These are phyloP conservation scores for Coelopa frigida DNA, from an alignment of 1,140 invertebrate genomes.

Conservation along the genomic window DNA sequence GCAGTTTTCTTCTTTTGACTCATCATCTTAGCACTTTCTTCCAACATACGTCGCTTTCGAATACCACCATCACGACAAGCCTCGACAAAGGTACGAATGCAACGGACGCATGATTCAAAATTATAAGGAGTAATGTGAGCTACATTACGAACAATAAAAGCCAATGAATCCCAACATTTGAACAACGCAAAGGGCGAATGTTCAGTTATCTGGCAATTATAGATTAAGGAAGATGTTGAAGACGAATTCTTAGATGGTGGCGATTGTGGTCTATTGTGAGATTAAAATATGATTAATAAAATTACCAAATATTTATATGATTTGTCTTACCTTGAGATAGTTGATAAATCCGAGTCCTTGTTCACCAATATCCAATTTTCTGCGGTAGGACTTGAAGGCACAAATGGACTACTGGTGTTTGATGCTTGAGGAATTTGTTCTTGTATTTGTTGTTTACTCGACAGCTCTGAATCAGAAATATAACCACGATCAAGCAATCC, in stretches of 20 bases:
- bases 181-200: conserved; percentile 76
- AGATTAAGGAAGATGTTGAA: conserved; percentile 40
- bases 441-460: conserved; percentile 6
- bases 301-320: too few relatives aligned
- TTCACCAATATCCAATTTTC: conserved; percentile 44
- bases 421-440: conserved; percentile 5
- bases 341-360: conserved; percentile 38
- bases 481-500: conserved; percentile 47
- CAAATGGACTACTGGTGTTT: conserved; percentile 10
- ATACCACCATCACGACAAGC: conserved; percentile 64
- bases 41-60: conserved; percentile 27
- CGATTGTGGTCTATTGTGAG: conserved; percentile 27
- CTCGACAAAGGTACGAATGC: conserved; percentile 87
- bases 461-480: conserved; percentile 34
- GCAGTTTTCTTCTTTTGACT: conserved; percentile 8
- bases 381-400: conserved; percentile 30
- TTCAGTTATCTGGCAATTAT: conserved; percentile 56
- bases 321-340: conserved; percentile 27
- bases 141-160: conserved; percentile 88
- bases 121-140: conserved; percentile 95
- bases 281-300: neutral
- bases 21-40: neutral
- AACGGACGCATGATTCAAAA: conserved; percentile 82
- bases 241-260: conserved; percentile 53
- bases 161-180: conserved; percentile 87